Conservation (phyloP, 2,797 vertebrate genomes). For the Melopsittacus undulatus region DNA sequence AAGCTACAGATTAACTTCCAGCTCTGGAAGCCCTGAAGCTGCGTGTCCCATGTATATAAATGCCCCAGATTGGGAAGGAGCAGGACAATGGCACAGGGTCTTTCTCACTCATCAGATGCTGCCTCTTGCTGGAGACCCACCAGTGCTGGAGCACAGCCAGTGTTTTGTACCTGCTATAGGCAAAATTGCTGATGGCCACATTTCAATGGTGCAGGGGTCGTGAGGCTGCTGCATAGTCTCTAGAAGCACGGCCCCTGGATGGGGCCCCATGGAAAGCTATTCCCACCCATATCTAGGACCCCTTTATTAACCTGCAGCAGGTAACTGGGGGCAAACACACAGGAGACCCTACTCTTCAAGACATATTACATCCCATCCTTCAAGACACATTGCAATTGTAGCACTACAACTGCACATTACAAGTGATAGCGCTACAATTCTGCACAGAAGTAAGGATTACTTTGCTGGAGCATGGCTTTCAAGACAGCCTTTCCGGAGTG, state of each 20-base stretch:
- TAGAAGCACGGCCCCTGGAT: fast-evolving
- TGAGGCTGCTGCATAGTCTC: background rate
- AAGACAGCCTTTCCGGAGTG: background rate
- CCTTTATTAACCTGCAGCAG: background rate
- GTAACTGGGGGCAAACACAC: background rate
- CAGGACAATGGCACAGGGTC: fast-evolving
- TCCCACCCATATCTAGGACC: background rate
- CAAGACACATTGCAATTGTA: background rate
- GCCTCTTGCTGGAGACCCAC: background rate
- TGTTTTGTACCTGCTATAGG: background rate
- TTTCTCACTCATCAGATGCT: background rate
- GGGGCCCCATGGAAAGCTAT: background rate
- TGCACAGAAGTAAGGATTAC: background rate
- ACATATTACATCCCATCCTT: background rate
- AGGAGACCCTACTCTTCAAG: background rate
- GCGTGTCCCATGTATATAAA: background rate
- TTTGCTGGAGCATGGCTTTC: background rate
- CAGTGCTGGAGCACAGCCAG: background rate
- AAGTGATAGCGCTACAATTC: background rate
- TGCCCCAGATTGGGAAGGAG: background rate
- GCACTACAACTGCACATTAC: background rate
- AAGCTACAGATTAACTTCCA: background rate
- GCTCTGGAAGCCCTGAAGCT: background rate
- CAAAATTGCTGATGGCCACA: background rate
- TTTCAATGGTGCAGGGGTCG: background rate